These are phyloP conservation scores for Gryllus bimaculatus DNA, from an alignment of 1,140 invertebrate species.

Conservation along the genomic window DNA sequence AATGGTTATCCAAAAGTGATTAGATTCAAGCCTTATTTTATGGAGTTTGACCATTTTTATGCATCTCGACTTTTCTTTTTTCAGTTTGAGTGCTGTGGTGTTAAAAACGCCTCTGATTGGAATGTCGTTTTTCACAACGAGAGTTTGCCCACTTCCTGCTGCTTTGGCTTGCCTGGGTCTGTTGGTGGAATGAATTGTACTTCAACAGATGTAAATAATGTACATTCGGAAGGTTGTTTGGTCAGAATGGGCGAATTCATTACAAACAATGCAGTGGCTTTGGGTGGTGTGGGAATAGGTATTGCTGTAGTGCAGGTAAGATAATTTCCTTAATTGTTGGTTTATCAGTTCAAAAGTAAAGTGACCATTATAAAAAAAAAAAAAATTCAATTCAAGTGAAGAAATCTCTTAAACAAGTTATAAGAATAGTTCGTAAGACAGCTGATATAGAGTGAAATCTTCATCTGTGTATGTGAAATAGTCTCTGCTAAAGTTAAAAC, in stretches of 20 bases:
- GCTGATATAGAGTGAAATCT: background rate
- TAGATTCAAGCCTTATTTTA: background rate
- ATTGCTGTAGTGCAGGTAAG: constrained; percentile 19
- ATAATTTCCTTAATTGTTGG: background rate
- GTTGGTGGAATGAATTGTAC: background rate
- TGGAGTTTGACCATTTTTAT: background rate
- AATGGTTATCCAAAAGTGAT: background rate
- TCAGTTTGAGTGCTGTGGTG: constrained; percentile 17
- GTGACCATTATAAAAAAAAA: background rate
- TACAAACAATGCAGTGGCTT: constrained; percentile 10
- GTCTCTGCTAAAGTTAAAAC: too few relatives aligned
- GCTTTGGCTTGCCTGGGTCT: background rate
- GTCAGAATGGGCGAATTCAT: background rate
- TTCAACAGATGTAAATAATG: background rate
- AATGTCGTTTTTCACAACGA: background rate
- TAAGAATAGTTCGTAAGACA: background rate
- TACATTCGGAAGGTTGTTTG: background rate
- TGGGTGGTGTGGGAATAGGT: constrained; percentile 19
- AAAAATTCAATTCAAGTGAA: background rate
- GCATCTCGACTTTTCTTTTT: background rate
- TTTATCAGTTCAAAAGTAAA: background rate
- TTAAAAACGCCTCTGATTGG: constrained; percentile 12
- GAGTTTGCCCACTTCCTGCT: constrained; percentile 11
- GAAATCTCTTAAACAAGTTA: background rate
- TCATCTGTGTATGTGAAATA: too few relatives aligned